phyloP scores from a whole-genome alignment of 1,140 invertebrate species.

The Leptinotarsa undecemlineata region DNA sequence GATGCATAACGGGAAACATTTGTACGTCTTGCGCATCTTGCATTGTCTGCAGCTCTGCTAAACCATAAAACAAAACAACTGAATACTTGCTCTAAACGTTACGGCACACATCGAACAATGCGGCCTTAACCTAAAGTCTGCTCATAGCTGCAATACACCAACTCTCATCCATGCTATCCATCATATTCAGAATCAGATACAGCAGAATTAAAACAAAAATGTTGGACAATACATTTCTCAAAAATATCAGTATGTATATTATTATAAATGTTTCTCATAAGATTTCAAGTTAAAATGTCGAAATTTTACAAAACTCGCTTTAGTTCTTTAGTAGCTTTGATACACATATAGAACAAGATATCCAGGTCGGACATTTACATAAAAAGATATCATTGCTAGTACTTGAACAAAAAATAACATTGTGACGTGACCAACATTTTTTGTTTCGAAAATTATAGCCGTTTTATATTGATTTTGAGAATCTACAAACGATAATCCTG shows the following conservation, averaged over 20 bases:
- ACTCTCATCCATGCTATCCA: not conserved
- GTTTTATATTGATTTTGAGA: no score
- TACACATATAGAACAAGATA: no score
- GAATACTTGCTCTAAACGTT: constrained; percentile 15
- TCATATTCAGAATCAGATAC: not conserved
- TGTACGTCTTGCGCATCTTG: constrained; percentile 40
- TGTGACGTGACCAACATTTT: no score
- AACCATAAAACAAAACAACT: constrained; percentile 30
- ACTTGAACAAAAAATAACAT: no score
- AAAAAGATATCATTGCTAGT: no score
- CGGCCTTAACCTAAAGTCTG: constrained; percentile 2
- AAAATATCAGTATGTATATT: not conserved
- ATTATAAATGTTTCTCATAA: no score
- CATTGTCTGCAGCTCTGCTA: constrained; percentile 41
- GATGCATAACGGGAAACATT: constrained; percentile 38
- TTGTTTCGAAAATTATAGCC: no score
- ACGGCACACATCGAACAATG: constrained; percentile 5
- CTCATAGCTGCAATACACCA: constrained; percentile 7
- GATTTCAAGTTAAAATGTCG: no score
- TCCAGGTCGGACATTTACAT: no score
- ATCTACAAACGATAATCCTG: no score
- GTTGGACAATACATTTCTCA: not conserved
- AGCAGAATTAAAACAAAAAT: not conserved
- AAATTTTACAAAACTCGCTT: no score
- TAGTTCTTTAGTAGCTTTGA: no score